Conservation (phyloP, 1,140 invertebrate species). For the Anastrepha ludens region DNA sequence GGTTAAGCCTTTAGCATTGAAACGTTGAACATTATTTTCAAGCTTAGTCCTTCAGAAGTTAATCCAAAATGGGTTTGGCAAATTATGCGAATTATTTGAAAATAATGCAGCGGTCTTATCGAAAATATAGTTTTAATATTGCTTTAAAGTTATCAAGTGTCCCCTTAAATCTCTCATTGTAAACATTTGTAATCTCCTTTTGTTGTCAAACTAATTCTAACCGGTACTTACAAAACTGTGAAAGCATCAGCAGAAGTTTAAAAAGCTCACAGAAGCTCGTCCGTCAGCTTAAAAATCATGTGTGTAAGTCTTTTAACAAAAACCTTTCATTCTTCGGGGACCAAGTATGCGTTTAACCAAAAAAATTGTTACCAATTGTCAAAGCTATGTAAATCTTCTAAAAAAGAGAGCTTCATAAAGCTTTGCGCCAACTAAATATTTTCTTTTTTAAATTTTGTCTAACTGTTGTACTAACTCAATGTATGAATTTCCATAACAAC, state of each 20-base stretch:
- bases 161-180: no score
- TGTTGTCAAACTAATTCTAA: no score
- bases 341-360: neutral
- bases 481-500: neutral
- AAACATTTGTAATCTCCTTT: no score
- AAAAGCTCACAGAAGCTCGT: neutral
- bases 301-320: conserved; percentile 34
- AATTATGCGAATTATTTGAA: no score
- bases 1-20: no score
- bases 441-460: neutral
- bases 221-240: neutral
- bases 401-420: conserved; percentile 40
- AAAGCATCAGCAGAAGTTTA: conserved; percentile 11
- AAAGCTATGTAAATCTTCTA: conserved; percentile 10
- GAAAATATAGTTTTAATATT: no score
- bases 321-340: neutral
- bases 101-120: no score
- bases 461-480: neutral
- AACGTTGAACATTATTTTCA: no score
- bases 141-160: no score
- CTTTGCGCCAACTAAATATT: neutral
- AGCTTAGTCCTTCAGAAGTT: no score
- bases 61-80: no score
- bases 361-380: neutral
- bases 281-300: neutral